These are phyloP conservation scores for Corynorhinus townsendii DNA, from an alignment of 2,113 vertebrate species.

Conservation along the genomic window DNA sequence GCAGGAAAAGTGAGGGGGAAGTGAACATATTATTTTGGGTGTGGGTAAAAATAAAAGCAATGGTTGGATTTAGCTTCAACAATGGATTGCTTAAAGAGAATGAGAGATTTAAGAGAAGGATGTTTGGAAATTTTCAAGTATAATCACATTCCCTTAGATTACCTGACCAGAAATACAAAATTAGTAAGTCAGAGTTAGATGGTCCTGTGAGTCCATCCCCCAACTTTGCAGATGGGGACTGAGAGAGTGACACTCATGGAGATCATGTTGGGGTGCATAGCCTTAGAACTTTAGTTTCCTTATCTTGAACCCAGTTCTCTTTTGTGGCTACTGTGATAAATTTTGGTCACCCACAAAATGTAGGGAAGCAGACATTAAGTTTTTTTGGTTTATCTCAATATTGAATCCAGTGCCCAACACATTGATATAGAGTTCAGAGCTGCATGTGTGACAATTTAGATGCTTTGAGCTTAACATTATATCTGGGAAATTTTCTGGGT, in stretches of 20 bases:
- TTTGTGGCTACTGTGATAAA: not conserved
- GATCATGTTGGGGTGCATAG: accelerated
- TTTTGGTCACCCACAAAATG: not conserved
- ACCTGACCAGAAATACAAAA: not conserved
- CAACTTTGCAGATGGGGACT: not conserved
- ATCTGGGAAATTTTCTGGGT: slow-evolving; percentile 53
- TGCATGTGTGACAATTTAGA: not conserved
- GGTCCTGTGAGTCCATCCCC: not conserved
- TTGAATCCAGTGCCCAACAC: not conserved
- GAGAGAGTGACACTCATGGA: not conserved
- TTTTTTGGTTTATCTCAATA: not conserved
- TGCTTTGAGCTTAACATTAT: not conserved
- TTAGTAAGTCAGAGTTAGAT: not conserved
- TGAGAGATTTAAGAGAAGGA: not conserved
- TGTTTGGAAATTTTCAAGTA: not conserved
- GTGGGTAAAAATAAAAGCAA: not conserved
- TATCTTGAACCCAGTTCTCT: not conserved
- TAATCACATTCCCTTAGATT: not conserved
- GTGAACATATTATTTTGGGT: not conserved
- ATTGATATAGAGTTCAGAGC: not conserved
- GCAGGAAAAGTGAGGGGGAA: not conserved
- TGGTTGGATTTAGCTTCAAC: not conserved
- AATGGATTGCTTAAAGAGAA: not conserved
- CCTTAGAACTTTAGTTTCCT: not conserved
- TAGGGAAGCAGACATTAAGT: not conserved